These are phyloP conservation scores for Rhea americana DNA, from an alignment of 2,113 vertebrate species.

Conservation along the genomic window DNA sequence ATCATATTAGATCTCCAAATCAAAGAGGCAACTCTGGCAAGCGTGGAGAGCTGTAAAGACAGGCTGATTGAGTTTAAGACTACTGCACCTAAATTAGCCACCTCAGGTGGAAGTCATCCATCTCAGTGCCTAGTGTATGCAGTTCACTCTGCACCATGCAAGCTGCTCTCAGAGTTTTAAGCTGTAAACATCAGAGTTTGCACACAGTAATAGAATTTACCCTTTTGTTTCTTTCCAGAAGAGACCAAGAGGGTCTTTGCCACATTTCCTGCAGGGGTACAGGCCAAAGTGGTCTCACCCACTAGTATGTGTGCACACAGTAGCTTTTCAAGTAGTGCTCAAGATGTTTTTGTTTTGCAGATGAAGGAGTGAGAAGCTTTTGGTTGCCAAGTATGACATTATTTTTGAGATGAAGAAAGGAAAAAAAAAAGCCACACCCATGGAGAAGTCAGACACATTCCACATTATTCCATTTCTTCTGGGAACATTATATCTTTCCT, in stretches of 20 bases:
- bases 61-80: not conserved
- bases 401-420: not conserved
- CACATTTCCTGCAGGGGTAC: not conserved
- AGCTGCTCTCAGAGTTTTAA: conserved; percentile 7
- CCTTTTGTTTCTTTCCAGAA: conserved; percentile 9
- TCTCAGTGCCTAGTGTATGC: not conserved
- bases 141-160: not conserved
- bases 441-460: conserved; percentile 14
- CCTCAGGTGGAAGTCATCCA: not conserved
- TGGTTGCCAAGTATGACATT: not conserved
- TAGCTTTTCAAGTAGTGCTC: not conserved
- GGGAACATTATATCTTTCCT: not conserved
- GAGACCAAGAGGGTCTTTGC: not conserved
- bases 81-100: conserved; percentile 2
- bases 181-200: not conserved
- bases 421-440: not conserved
- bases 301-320: not conserved
- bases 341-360: conserved; percentile 26
- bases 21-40: conserved; percentile 32
- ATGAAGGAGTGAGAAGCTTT: not conserved
- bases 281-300: not conserved
- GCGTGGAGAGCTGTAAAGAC: not conserved
- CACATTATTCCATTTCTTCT: conserved; percentile 6
- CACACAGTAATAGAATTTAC: not conserved
- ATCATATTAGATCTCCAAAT: conserved; percentile 12